Evolutionary conservation across 2,888 invertebrate species (phyloP).

Genomic region (Dendrolimus pini): DNA sequence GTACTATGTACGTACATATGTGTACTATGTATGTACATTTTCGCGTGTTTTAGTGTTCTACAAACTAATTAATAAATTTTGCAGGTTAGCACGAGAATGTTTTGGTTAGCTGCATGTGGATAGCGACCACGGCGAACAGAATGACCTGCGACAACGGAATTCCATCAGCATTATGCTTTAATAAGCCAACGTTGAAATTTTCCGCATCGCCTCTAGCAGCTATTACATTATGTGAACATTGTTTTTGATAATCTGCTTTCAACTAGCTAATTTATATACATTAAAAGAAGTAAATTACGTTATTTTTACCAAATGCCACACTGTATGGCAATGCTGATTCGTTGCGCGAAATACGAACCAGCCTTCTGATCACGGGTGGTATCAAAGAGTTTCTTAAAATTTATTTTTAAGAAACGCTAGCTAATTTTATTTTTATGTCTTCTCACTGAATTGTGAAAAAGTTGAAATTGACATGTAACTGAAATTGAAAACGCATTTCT

Average conservation of each 20-base stretch:
- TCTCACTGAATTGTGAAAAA: too few relatives aligned
- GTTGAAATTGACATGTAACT: too few relatives aligned
- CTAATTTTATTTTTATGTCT: background rate
- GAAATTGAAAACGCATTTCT: too few relatives aligned
- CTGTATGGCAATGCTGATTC: too few relatives aligned
- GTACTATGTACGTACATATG: too few relatives aligned
- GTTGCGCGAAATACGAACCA: too few relatives aligned
- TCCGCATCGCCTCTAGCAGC: constrained; percentile 35
- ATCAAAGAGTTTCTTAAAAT: too few relatives aligned
- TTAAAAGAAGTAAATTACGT: too few relatives aligned
- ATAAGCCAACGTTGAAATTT: constrained; percentile 51
- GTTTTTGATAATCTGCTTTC: constrained; percentile 17
- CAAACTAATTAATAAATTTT: background rate
- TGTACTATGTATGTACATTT: too few relatives aligned
- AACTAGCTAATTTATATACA: background rate
- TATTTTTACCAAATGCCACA: too few relatives aligned
- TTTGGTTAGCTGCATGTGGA: constrained; percentile 3
- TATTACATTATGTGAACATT: constrained; percentile 38
- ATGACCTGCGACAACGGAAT: constrained; percentile 42
- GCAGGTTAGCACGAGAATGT: background rate
- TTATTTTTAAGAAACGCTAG: too few relatives aligned
- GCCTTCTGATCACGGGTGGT: too few relatives aligned
- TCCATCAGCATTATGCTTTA: constrained; percentile 58
- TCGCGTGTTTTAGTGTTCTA: background rate
- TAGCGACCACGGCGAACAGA: constrained; percentile 17